These are phyloP conservation scores for Halcyon badia DNA, from an alignment of 2,797 vertebrate species.

Conservation along the genomic window DNA sequence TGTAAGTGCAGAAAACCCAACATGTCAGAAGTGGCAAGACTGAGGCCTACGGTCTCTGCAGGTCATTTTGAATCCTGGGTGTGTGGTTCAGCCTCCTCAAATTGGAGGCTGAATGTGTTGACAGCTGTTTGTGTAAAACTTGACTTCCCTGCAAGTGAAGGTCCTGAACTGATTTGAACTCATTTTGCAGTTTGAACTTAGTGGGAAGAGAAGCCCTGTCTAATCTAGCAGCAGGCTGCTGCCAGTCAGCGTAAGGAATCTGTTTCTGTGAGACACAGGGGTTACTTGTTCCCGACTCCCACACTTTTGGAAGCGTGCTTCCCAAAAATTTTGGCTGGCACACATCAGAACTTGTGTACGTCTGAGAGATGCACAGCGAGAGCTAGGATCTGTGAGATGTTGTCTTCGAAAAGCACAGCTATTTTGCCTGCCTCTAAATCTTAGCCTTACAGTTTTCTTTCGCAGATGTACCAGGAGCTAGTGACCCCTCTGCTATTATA, in stretches of 20 bases:
- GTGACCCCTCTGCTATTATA: accelerated
- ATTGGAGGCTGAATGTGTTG: background rate
- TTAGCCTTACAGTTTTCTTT: background rate
- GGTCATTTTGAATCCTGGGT: background rate
- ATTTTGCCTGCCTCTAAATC: background rate
- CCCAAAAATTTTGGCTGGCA: background rate
- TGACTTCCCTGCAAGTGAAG: background rate
- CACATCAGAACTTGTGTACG: background rate
- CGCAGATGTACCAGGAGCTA: background rate
- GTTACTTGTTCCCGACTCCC: background rate
- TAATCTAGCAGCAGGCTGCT: background rate
- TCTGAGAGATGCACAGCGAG: background rate
- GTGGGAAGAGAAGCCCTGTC: background rate
- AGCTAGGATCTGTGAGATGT: background rate
- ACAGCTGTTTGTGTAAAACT: background rate
- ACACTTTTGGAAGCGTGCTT: background rate
- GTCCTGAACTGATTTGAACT: background rate
- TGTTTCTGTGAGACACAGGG: background rate
- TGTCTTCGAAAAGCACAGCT: background rate
- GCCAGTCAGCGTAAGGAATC: accelerated
- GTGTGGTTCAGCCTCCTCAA: background rate
- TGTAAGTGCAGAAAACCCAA: background rate
- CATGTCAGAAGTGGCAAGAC: background rate
- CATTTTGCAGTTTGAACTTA: background rate
- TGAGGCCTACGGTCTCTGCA: background rate